Base-by-base conservation (phyloP, 2,888 invertebrate genomes). In the Erebia aethiops region DNA sequence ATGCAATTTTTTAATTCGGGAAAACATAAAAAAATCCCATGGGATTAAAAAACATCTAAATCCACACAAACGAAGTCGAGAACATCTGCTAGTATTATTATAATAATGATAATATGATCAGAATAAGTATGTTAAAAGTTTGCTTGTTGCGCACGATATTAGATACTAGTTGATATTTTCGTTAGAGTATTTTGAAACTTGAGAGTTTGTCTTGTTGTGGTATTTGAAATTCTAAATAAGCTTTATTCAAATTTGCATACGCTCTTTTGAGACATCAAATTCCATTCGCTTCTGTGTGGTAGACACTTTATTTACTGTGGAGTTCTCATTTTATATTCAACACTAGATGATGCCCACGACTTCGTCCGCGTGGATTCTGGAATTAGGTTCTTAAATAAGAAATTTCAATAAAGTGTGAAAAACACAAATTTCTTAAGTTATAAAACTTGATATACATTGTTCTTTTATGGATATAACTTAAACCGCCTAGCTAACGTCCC, bases 241-340 rank as follows among this genome's bases (percentile, higher is more conserved):
- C 43, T 61, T 16, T 35, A 58, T 58, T 58, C 7, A 54, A 54
- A 18, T 54, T 54, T 58, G 57, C 57, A 58, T 58, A 58, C 14
- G n/a, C 57, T 58, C 57, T 58, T 56, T 57, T 57, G 21, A 26
- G 14, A 57, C 13, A 11, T 57, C 26, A 26, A 26, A 26, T 57
- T 57, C 14, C 14, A 26, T 57, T 57, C 54, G 54, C 54, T 16
- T 54, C 54, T 18, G 11, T 54, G 54, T 18, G 11, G 9, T 54
- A 54, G 54, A 54, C 18, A 3, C 18, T 16, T 10, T 52, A n/a
- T 3, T 18, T 54, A 10, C 18, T 54, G 16, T 9, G 52, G 52
- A 10, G 18, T 18, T 18, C 18, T 18, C 18, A 54, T 54, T 54
- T 18, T 18, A 16, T 52, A 10, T 16, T 16, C 49, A 49, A n/a